Base-by-base conservation (phyloP, 2,797 vertebrate species). In the Dermochelys coriacea region DNA sequence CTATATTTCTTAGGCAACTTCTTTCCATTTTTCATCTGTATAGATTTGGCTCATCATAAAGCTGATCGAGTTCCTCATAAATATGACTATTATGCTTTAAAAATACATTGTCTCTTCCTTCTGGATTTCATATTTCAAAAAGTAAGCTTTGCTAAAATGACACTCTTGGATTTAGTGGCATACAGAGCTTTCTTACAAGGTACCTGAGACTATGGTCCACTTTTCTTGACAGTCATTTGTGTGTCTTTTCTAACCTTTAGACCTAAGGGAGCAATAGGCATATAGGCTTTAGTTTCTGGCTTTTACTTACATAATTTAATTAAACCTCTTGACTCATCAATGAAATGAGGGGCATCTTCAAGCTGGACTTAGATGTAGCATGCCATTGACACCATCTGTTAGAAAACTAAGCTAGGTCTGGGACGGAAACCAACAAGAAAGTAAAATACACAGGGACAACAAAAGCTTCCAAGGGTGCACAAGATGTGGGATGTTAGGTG, bases 11-110 rank as follows among this genome's bases (percentile, higher is more conserved):
- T 89, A 91, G 88, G 86, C 54, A 74, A 82, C 31, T 88, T 88
- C 45, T 93, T 94, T 71, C 41, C 79, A 87, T 91, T 95, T 71
- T 86, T 94, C 92, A 91, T 85, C 88, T 86, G 88, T 71, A 88
- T 89, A 91, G 52, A 52, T 52, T 8, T 52, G 52, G 52, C 52
- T 52, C 52, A 52, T 52, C 52, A 52, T 9, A 21, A 52, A 52
- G 52, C 19, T 52, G 52, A 21, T 52, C 52, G 52, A 52, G 8
- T 93, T 89, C 83, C 90, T 96, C 86, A 81, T 93, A 96, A 96
- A 96, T 95, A 96, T 89, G 95, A 91, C 88, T 95, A 90, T 86
- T 93, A 96, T 88, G 47, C 94, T 96, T 97, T 96, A 96, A 97
- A 96, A 96, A 97, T 95, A 95, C 79, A 94, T 95, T 93, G 82